These are phyloP conservation scores for Zosterops japonicus DNA, from an alignment of 2,113 vertebrate species.

Conservation along the genomic window DNA sequence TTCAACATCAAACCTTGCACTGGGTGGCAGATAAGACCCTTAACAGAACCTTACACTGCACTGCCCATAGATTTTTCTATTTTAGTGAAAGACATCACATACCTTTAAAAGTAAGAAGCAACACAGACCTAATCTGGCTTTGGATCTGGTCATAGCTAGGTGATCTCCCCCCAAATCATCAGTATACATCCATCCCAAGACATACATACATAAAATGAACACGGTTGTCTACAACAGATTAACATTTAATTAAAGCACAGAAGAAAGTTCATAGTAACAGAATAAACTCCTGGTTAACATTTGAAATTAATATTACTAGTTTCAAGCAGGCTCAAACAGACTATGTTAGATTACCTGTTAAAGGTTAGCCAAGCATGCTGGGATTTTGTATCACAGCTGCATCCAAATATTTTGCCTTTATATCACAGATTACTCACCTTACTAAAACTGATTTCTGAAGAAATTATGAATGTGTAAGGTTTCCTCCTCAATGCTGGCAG, in stretches of 20 bases:
- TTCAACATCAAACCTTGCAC: background rate
- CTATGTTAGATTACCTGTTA: background rate
- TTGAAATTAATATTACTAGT: background rate
- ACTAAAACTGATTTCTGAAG: background rate
- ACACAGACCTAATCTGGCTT: background rate
- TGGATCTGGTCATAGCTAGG: background rate
- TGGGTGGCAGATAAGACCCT: background rate
- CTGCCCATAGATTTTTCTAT: background rate
- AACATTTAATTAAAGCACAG: conserved; percentile 21
- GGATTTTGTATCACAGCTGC: background rate
- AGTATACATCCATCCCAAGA: background rate
- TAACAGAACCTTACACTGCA: background rate
- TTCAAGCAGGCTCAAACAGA: background rate
- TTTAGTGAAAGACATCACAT: background rate
- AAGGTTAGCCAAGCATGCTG: background rate
- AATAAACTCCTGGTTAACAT: background rate
- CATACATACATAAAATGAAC: background rate
- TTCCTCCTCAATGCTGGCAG: background rate
- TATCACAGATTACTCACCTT: background rate
- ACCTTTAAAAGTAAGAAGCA: background rate
- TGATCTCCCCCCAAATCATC: background rate
- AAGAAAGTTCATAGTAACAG: background rate
- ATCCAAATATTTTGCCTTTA: background rate
- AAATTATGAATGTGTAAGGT: background rate
- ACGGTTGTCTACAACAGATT: background rate